phyloP scores from a whole-genome alignment of 2,113 vertebrate species.

The Hyperopisus bebe region DNA sequence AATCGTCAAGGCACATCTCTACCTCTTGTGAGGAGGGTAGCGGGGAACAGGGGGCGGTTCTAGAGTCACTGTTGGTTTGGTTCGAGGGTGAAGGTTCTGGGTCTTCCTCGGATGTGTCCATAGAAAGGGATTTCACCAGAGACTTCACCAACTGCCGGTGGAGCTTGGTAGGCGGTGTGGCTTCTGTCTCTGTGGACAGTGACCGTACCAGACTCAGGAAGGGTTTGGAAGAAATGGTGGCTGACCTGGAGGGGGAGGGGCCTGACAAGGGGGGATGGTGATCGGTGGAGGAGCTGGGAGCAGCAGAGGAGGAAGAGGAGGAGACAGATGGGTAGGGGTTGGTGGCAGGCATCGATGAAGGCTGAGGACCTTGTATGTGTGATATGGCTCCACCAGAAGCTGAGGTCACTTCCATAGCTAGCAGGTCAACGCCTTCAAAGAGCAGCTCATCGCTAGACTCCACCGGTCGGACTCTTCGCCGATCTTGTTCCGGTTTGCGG shows the following conservation, averaged over 20 bases:
- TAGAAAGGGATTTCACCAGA: slow-evolving; percentile 91
- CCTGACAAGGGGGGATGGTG: slow-evolving; percentile 52
- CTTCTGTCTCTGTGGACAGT: slow-evolving; percentile 87
- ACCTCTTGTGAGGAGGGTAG: slow-evolving; percentile 89
- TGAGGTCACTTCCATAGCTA: slow-evolving; percentile 42
- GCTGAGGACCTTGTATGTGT: slow-evolving; percentile 16
- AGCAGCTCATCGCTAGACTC: slow-evolving; percentile 84
- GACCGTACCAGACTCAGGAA: slow-evolving; percentile 89
- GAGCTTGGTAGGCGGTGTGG: slow-evolving; percentile 59
- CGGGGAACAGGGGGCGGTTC: slow-evolving; percentile 93
- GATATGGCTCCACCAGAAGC: slow-evolving; percentile 23
- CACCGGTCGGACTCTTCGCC: slow-evolving; percentile 72
- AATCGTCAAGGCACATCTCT: slow-evolving; percentile 95
- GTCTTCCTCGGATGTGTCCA: slow-evolving; percentile 80
- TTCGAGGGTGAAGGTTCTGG: slow-evolving; percentile 58
- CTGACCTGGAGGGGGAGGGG: slow-evolving; percentile 74
- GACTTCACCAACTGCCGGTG: slow-evolving; percentile 95
- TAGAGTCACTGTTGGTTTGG: slow-evolving; percentile 81
- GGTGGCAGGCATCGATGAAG: slow-evolving; percentile 34
- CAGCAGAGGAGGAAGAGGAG: slow-evolving; percentile 52
- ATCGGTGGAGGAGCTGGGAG: slow-evolving; percentile 25
- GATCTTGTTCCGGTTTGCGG: slow-evolving; percentile 54
- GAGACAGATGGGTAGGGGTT: slow-evolving; percentile 47
- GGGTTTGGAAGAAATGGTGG: slow-evolving; percentile 69
- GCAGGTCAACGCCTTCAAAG: slow-evolving; percentile 48